These are phyloP conservation scores for Neoascia interrupta DNA, from an alignment of 2,888 invertebrate species.

Conservation along the genomic window DNA sequence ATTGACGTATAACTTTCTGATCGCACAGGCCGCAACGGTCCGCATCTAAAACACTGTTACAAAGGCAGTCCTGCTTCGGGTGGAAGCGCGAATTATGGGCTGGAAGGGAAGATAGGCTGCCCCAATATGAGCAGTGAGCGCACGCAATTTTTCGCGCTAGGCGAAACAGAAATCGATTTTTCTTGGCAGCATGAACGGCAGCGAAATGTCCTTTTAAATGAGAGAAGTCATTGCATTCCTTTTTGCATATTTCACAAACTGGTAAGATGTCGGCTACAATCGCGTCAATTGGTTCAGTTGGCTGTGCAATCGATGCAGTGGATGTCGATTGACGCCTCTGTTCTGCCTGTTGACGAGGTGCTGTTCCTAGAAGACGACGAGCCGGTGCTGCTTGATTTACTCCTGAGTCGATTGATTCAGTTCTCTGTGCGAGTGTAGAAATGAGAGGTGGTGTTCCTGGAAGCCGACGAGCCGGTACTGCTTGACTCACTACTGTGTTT, in stretches of 20 bases:
- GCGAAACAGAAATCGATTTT: constrained; percentile 32
- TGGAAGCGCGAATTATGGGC: constrained; percentile 15
- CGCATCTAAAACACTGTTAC: constrained; percentile 5
- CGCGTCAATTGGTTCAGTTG: too few relatives aligned
- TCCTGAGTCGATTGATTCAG: too few relatives aligned
- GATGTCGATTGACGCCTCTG: too few relatives aligned
- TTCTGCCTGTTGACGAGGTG: too few relatives aligned
- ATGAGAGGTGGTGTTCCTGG: too few relatives aligned
- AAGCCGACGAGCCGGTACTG: too few relatives aligned
- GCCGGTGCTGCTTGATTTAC: too few relatives aligned
- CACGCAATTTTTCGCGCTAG: constrained; percentile 25
- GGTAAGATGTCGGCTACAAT: too few relatives aligned
- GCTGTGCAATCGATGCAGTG: too few relatives aligned
- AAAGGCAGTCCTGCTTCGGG: background rate
- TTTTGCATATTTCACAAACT: constrained; percentile 28
- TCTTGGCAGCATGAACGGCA: constrained; percentile 9
- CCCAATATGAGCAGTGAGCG: constrained; percentile 5
- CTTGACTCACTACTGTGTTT: too few relatives aligned
- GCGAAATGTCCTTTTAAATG: constrained; percentile 22
- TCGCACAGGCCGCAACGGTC: constrained; percentile 38
- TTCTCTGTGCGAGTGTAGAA: too few relatives aligned
- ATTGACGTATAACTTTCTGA: background rate
- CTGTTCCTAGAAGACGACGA: too few relatives aligned
- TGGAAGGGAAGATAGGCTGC: background rate
- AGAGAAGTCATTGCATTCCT: constrained; percentile 26